Base-by-base conservation (phyloP, 2,797 vertebrate genomes). In the Gallinago nigripennis region DNA sequence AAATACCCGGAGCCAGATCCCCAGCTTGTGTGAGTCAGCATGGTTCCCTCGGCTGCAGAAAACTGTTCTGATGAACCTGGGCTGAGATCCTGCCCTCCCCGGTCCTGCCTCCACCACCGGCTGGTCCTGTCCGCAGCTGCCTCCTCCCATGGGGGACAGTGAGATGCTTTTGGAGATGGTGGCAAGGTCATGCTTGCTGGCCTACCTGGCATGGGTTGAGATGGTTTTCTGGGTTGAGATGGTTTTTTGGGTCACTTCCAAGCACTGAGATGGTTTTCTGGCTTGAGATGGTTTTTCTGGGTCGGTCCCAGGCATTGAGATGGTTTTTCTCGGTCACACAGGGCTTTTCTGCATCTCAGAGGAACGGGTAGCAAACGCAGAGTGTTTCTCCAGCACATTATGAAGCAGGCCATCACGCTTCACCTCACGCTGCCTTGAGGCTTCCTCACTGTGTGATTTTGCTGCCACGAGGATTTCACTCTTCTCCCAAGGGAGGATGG, bases 331-430 rank as follows among this genome's bases (percentile, higher is more conserved):
- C 33, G 17, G 11, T 54, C 61, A 30, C n/a, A 8, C 8, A 2
- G 1, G 28, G 7, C 41, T 57, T 51, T 19, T 73, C 8, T 45
- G 21, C 1, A 1, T 73, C 72, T 60, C 30, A 8, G 70, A 76
- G 24, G 69, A 53, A 1, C 6, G 11, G 24, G 20, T 11, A 15
- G 6, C n/a, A 45, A 46, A 48, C 0, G 5, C 25, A 33, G 72
- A 39, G 18, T 21, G 48, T 71, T 65, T 46, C 30, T 88, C 19
- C 33, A 56, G 50, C 11, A 8, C 0, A 0, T 50, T 60, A 63
- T 0, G 1, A 31, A 23, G 31, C 3, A 6, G 21, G 17, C 60
- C 45, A 14, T 39, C 19, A 11, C 0, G 0, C 27, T 75, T 63
- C 11, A 3, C 11, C 35, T 15, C 27, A 14, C 0, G 0, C 12